Conservation (phyloP, 2,888 invertebrate species). For the Nymphalis c-album region DNA sequence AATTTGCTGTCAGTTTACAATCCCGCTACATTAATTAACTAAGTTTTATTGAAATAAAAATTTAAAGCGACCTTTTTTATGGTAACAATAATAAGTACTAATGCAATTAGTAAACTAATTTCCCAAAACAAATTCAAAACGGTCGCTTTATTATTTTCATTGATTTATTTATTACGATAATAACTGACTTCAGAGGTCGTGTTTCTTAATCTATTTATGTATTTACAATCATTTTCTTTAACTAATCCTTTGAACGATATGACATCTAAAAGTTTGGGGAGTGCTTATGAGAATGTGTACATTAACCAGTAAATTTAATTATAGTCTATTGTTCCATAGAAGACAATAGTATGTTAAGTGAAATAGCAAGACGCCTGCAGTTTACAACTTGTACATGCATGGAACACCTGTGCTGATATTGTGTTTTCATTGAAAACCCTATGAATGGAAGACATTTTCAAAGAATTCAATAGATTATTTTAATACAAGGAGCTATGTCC, state of each 20-base stretch:
- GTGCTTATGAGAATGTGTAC: conserved; percentile 46
- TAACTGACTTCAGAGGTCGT: not conserved
- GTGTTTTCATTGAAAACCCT: conserved; percentile 16
- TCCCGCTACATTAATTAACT: no score
- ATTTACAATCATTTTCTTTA: not conserved
- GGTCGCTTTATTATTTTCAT: no score
- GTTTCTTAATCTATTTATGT: not conserved
- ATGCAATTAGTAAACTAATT: no score
- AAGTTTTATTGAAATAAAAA: no score
- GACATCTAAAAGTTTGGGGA: conserved; percentile 39
- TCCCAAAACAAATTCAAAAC: no score
- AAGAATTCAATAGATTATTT: not conserved
- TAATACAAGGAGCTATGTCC: not conserved
- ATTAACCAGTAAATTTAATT: conserved; percentile 57
- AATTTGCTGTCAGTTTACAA: no score
- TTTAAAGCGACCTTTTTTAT: no score
- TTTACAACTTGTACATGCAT: conserved; percentile 34
- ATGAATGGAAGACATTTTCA: conserved; percentile 9
- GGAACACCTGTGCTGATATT: conserved; percentile 33
- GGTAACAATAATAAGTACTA: no score
- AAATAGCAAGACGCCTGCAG: conserved; percentile 22
- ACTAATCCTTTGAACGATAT: not conserved
- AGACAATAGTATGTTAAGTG: conserved; percentile 44
- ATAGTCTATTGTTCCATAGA: conserved; percentile 54
- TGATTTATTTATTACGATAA: no score